Conservation (phyloP, 2,888 invertebrate genomes). For the Girardia tigrina region DNA sequence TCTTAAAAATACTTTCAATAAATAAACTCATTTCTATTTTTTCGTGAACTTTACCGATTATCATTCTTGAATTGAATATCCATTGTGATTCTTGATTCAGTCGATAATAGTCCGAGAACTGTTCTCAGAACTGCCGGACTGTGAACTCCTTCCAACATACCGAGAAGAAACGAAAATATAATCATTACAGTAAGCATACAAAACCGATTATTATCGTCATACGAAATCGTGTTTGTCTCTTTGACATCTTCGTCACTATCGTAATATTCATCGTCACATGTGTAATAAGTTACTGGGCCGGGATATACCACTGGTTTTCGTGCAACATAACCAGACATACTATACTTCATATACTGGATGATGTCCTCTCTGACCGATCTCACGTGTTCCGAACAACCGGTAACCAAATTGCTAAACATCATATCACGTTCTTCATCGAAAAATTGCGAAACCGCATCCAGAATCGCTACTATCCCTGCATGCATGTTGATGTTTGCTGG, state of each 20-base stretch:
- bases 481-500: neutral
- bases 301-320: neutral
- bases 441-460: neutral
- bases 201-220: neutral
- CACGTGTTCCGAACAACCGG: neutral
- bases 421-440: neutral
- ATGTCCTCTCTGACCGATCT: neutral
- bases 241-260: too few species aligned
- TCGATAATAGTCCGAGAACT: neutral
- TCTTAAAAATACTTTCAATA: too few species aligned
- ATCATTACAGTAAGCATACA: neutral
- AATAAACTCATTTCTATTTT: too few species aligned
- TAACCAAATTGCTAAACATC: neutral
- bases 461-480: neutral
- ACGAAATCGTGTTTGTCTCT: neutral
- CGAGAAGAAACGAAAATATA: neutral
- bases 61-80: neutral
- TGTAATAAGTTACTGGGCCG: neutral
- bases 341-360: neutral
- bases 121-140: neutral
- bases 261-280: neutral
- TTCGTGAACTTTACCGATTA: too few species aligned
- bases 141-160: neutral
- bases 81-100: neutral
- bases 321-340: neutral